Conservation (phyloP, 2,113 vertebrate genomes). For the Cololabis saira region DNA sequence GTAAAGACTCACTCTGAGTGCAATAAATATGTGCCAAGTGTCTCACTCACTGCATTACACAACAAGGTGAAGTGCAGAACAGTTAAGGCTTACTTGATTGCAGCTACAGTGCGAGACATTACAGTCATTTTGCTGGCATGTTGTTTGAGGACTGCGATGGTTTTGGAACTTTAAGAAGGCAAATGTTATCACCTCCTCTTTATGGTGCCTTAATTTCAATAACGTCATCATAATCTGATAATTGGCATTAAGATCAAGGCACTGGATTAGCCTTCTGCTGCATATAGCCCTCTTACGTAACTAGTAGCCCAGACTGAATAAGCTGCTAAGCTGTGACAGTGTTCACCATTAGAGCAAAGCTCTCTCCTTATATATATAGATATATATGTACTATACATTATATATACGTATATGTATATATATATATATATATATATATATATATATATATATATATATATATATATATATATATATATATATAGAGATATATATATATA, state of each 20-base stretch:
- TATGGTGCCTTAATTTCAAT: slow-evolving; percentile 54
- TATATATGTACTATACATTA: no score
- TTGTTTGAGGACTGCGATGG: neutral
- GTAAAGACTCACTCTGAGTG: neutral
- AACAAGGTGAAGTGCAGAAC: neutral
- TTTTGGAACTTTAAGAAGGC: neutral
- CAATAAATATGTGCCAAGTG: neutral
- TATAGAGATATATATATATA: no score
- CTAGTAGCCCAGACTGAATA: slow-evolving; percentile 56
- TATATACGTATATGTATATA: no score
- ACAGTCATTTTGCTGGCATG: neutral
- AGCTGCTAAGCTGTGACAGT: slow-evolving; percentile 73
- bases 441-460: no score
- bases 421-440: no score
- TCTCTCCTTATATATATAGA: no score
- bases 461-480: no score
- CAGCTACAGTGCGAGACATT: neutral
- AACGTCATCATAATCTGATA: slow-evolving; percentile 74
- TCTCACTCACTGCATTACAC: slow-evolving; percentile 2
- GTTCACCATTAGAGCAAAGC: slow-evolving; percentile 25
- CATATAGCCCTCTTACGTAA: slow-evolving; percentile 79
- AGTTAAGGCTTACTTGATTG: neutral
- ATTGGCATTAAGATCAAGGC: slow-evolving; percentile 79
- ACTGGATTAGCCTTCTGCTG: slow-evolving; percentile 75
- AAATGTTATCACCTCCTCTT: slow-evolving; percentile 1